Evolutionary conservation across 2,797 vertebrate genomes (phyloP).

Genomic region (Glyptemys insculpta): DNA sequence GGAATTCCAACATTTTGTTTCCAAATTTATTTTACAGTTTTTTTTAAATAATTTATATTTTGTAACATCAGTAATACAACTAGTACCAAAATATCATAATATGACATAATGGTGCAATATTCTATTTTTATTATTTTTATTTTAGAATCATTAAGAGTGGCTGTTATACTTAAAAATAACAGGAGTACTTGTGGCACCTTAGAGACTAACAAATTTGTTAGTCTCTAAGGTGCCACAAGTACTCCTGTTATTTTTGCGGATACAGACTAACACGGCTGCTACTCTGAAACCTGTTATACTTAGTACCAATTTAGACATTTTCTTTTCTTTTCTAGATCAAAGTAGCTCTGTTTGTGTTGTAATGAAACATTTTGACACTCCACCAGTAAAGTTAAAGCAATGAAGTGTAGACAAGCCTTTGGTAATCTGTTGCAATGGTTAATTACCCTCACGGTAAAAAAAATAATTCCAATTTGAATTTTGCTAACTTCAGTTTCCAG

Average conservation of each 20-base stretch:
- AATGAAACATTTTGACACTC: background rate
- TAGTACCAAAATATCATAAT: background rate
- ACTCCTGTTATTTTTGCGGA: too few species aligned
- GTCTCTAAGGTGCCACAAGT: too few species aligned
- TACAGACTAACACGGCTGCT: too few species aligned
- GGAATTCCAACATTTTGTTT: background rate
- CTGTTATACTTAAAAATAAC: background rate
- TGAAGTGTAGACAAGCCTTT: conserved; percentile 4
- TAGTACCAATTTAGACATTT: background rate
- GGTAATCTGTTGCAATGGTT: background rate
- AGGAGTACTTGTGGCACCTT: too few species aligned
- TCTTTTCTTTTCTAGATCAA: background rate
- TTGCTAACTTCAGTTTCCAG: conserved; percentile 39
- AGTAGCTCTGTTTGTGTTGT: background rate
- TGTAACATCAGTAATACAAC: background rate
- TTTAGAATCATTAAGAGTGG: background rate
- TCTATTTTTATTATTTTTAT: background rate
- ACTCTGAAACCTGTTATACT: too few species aligned
- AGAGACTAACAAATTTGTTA: too few species aligned
- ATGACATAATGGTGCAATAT: background rate
- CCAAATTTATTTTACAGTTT: background rate
- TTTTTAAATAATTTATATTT: background rate
- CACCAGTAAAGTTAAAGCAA: background rate
- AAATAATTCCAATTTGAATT: background rate
- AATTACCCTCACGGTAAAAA: background rate